Evolutionary conservation across 2,113 vertebrate species (phyloP), one percentile per base, ranked within the genome.

Genomic region (Cnemophilus loriae): DNA sequence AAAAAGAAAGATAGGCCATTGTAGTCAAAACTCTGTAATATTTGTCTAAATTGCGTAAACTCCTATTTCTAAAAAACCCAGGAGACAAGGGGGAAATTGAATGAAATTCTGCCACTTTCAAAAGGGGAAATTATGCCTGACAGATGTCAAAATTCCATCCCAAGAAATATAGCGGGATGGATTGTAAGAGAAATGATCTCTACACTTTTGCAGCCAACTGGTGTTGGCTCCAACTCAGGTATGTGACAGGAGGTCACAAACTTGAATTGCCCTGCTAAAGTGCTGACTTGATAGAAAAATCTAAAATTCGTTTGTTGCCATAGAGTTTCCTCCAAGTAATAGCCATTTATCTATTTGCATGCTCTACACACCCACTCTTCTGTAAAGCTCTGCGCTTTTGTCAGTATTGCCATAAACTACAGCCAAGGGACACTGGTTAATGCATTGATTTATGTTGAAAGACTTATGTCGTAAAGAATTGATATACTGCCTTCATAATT

Each of bases 211-310:
- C 78, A 83, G 91, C 93, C 95, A 94, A 37, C 64, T 93, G 89
- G 33, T 93, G 71, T 94, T 96, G 96, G 95, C 95, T 92, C 59
- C 33, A 65, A 57, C 89, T 95, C 95, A 96, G 93, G 87, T 96
- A 95, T 96, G 94, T 95, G 87, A 96, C 87, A 93, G 55, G 63
- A 94, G 93, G 93, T 90, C 93, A 67, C 93, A 96, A 93, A 90
- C 84, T 95, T 65, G 50, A 93, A 94, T 93, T 96, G 63, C 84
- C 63, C 64, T 95, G 39, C 59, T 85, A 50, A 96, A 96, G 82
- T 91, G 84, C 89, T 97, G 95, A 95, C 87, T 95, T 90, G 87
- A 90, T 80, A 93, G 89, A 93, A 95, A 97, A 97, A 83, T 49
- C 68, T 81, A 74, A 95, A 80, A 44, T 84, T 77, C 17, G 1